A percentile compares a stretch with the other conserved stretches of the same genome.
Conservation (phyloP, 2,113 vertebrate species). For the Gymnobelideus leadbeateri region DNA sequence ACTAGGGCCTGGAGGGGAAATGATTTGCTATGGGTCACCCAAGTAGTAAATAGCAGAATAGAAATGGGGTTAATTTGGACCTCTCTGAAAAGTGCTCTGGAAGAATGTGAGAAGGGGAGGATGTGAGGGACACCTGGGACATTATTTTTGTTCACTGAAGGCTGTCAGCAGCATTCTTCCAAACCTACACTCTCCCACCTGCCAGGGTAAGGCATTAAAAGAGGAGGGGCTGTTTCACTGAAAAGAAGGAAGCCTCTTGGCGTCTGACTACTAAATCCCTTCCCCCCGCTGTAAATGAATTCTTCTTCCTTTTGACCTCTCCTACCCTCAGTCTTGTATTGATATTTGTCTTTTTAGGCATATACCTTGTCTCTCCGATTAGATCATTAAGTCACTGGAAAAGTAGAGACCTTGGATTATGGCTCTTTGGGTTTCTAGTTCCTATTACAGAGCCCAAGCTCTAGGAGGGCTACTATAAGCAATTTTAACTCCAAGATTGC, state of each 20-base stretch:
- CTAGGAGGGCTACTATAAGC: not conserved
- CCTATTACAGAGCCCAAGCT: not conserved
- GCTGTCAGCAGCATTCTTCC: slow-evolving; percentile 63
- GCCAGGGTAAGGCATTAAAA: slow-evolving; percentile 66
- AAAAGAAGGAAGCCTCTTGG: slow-evolving; percentile 50
- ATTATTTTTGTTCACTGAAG: slow-evolving; percentile 64
- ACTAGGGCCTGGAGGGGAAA: not conserved
- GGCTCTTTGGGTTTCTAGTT: not conserved
- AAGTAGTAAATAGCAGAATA: not conserved
- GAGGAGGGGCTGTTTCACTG: not conserved
- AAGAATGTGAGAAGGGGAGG: not conserved
- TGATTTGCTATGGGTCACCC: not conserved
- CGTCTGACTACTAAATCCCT: slow-evolving; percentile 50
- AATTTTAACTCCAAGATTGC: not conserved
- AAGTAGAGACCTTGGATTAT: not conserved
- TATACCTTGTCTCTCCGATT: not conserved
- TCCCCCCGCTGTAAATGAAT: slow-evolving; percentile 48
- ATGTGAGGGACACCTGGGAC: slow-evolving; percentile 51
- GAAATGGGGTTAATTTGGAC: slow-evolving; percentile 5
- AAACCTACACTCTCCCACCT: slow-evolving; percentile 51
- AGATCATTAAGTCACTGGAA: not conserved
- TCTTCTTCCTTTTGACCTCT: slow-evolving; percentile 55
- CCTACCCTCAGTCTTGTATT: slow-evolving; percentile 15
- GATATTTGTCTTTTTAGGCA: slow-evolving; percentile 44
- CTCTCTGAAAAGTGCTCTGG: slow-evolving; percentile 21